phyloP scores from a whole-genome alignment of 2,113 vertebrate species.

The Oncorhynchus gorbuscha region DNA sequence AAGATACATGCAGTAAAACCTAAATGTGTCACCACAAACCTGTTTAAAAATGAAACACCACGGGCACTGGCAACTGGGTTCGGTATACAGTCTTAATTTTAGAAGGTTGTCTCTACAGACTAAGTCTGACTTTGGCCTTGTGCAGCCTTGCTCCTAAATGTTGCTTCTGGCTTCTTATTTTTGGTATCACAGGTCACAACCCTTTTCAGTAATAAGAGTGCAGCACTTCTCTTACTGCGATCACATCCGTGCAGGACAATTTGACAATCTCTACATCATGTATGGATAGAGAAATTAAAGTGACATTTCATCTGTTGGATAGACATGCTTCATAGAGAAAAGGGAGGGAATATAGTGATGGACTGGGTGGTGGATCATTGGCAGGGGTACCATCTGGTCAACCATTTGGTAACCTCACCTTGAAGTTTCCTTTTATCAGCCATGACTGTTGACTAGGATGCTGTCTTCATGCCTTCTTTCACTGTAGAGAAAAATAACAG shows the following conservation, averaged over 20 bases:
- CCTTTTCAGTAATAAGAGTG: constrained; percentile 42
- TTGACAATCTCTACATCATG: too few relatives aligned
- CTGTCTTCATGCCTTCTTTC: constrained; percentile 90
- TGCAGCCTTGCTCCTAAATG: too few relatives aligned
- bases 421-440: constrained; percentile 96
- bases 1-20: constrained; percentile 40
- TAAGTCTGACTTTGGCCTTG: too few relatives aligned
- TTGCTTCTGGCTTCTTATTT: constrained; percentile 38
- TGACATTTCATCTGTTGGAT: not conserved
- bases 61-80: not conserved
- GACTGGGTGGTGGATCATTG: too few relatives aligned
- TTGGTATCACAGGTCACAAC: constrained; percentile 42
- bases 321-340: too few relatives aligned
- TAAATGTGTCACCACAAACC: constrained; percentile 6
- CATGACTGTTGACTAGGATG: constrained; percentile 86
- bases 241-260: too few relatives aligned
- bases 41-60: constrained; percentile 1
- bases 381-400: too few relatives aligned
- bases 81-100: not conserved
- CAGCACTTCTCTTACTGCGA: too few relatives aligned
- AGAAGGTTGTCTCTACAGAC: constrained; percentile 10
- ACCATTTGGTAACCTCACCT: constrained; percentile 66
- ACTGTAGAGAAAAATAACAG: constrained; percentile 42
- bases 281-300: not conserved
- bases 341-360: too few relatives aligned